Percentiles rank a stretch among this genome's conserved stretches.
Conservation (phyloP, 2,888 invertebrate genomes). For the Cremastinae sp. region DNA sequence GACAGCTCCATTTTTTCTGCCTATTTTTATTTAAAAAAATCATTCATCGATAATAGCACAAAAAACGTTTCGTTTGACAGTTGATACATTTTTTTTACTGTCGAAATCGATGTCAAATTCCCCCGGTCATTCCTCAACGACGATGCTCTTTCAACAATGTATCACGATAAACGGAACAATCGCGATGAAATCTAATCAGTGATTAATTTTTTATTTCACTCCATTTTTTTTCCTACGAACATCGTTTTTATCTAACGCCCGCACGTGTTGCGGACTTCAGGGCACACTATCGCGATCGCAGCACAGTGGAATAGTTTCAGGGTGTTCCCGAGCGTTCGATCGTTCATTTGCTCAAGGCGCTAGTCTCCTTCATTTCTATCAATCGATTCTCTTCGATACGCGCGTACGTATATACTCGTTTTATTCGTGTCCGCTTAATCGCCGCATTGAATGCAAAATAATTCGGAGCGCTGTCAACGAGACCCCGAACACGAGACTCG, state of each 20-base stretch:
- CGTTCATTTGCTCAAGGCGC: conserved; percentile 21
- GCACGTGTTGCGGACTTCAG: conserved; percentile 19
- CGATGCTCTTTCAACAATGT: too few relatives aligned
- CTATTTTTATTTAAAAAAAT: too few relatives aligned
- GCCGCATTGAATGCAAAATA: conserved; percentile 74
- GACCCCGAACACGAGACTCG: conserved; percentile 72
- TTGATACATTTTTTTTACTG: too few relatives aligned
- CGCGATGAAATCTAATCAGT: conserved; percentile 1
- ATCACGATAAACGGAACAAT: background rate
- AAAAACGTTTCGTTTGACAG: too few relatives aligned
- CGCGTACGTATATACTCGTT: background rate
- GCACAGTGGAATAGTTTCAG: background rate
- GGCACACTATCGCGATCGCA: background rate
- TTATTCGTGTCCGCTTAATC: conserved; percentile 60
- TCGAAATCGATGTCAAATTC: too few relatives aligned
- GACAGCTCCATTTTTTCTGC: too few relatives aligned
- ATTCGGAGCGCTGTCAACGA: conserved; percentile 64
- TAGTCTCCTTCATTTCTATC: conserved; percentile 13
- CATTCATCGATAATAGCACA: too few relatives aligned
- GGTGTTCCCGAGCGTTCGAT: background rate
- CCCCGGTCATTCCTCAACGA: too few relatives aligned
- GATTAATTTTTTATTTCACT: background rate
- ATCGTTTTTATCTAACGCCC: conserved; percentile 18
- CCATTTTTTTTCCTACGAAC: conserved; percentile 11
- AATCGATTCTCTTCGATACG: conserved; percentile 66